Conservation (phyloP, 2,888 invertebrate genomes). For the Lampropteryx suffumata region DNA sequence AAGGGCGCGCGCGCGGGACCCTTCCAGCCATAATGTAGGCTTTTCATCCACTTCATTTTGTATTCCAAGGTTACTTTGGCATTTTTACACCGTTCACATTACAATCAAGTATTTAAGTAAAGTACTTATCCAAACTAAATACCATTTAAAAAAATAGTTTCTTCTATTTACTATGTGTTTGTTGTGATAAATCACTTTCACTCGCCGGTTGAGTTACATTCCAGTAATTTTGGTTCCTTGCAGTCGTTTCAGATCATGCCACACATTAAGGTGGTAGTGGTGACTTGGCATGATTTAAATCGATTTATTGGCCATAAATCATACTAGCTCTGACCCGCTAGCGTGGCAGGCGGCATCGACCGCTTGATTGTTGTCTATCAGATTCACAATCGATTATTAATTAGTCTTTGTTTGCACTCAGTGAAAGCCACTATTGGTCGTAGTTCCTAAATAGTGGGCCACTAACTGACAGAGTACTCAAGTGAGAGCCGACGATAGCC, state of each 20-base stretch:
- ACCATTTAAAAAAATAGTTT: too few relatives aligned
- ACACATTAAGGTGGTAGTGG: constrained; percentile 20
- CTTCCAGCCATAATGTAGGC: neutral
- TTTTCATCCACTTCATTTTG: constrained; percentile 1
- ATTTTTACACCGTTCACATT: neutral
- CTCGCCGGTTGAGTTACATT: constrained; percentile 5
- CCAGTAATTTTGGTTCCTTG: constrained; percentile 1
- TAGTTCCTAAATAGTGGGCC: neutral
- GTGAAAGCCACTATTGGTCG: constrained; percentile 13
- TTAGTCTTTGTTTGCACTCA: constrained; percentile 6
- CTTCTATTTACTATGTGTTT: neutral
- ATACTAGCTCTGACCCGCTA: neutral
- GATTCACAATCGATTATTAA: constrained; percentile 13
- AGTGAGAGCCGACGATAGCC: constrained; percentile 1
- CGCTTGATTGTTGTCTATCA: too few relatives aligned
- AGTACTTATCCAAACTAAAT: too few relatives aligned
- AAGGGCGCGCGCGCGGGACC: constrained; percentile 8
- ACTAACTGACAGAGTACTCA: neutral
- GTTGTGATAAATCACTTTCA: constrained; percentile 2
- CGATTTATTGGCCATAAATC: constrained; percentile 14
- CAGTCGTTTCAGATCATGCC: constrained; percentile 15
- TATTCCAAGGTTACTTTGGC: neutral
- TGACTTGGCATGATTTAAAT: constrained; percentile 10
- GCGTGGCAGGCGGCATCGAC: neutral
- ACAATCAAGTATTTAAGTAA: too few relatives aligned